phyloP scores from a whole-genome alignment of 2,113 vertebrate species.

The Hyla sarda region DNA sequence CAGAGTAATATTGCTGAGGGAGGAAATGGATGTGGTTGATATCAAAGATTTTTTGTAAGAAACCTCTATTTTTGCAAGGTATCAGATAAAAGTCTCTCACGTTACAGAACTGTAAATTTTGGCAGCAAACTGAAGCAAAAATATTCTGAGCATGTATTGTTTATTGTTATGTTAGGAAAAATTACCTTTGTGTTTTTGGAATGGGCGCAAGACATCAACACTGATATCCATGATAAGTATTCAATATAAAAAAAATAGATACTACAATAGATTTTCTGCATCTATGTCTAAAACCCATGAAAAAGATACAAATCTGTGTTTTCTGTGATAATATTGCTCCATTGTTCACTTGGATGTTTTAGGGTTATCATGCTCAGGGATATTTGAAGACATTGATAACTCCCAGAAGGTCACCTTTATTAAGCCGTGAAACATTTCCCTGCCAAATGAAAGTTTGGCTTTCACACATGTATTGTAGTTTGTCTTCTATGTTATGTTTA shows the following conservation, averaged over 20 bases:
- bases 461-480: too few species aligned
- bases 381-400: not conserved
- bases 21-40: not conserved
- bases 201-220: not conserved
- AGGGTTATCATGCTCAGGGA: not conserved
- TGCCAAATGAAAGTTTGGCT: too few species aligned
- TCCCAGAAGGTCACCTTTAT: not conserved
- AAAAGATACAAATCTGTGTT: not conserved
- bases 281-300: not conserved
- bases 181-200: not conserved
- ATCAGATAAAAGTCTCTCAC: conserved; percentile 4
- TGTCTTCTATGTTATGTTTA: too few species aligned
- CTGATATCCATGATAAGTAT: not conserved
- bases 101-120: not conserved
- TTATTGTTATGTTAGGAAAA: not conserved
- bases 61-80: not conserved
- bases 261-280: not conserved
- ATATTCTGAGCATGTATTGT: conserved; percentile 3
- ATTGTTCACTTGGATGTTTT: not conserved
- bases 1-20: not conserved
- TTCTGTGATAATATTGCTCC: not conserved
- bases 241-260: not conserved
- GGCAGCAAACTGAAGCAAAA: not conserved
- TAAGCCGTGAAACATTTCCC: not conserved
- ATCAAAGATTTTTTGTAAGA: conserved; percentile 13